phyloP scores from a whole-genome alignment of 2,113 vertebrate species.

The Onychostruthus taczanowskii region DNA sequence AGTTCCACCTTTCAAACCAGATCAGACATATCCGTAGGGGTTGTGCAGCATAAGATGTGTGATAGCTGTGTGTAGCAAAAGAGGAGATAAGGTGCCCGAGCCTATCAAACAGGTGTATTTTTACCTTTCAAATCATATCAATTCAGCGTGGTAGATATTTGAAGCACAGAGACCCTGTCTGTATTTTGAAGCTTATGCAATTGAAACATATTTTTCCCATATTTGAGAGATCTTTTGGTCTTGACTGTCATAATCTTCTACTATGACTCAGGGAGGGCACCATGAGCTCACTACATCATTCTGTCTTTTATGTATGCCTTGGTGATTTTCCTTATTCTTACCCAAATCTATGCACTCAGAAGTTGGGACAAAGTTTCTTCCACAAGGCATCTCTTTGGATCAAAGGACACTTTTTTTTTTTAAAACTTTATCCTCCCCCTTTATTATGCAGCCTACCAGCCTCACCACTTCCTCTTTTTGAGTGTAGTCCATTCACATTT shows the following conservation, averaged over 20 bases:
- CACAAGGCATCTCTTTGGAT: background rate
- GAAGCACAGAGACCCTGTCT: background rate
- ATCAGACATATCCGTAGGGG: background rate
- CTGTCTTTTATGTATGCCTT: background rate
- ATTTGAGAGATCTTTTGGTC: background rate
- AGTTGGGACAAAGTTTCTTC: constrained; percentile 6
- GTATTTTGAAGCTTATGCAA: background rate
- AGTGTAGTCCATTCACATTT: background rate
- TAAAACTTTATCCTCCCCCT: background rate
- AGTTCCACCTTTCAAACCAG: background rate
- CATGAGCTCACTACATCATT: background rate
- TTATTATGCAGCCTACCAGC: background rate
- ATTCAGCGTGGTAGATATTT: background rate
- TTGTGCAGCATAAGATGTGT: background rate
- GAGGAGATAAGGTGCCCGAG: background rate
- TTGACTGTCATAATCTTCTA: background rate
- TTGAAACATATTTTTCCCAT: background rate
- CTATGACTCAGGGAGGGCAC: background rate
- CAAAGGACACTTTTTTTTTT: background rate
- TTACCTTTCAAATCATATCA: background rate
- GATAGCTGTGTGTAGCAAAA: background rate
- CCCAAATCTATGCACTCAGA: background rate
- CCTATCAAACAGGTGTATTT: background rate
- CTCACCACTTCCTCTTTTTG: background rate
- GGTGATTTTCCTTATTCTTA: background rate